A percentile compares a stretch with the other conserved stretches of the same genome.
Evolutionary conservation across 2,113 vertebrate species (phyloP).

Genomic region (Xiphias gladius): DNA sequence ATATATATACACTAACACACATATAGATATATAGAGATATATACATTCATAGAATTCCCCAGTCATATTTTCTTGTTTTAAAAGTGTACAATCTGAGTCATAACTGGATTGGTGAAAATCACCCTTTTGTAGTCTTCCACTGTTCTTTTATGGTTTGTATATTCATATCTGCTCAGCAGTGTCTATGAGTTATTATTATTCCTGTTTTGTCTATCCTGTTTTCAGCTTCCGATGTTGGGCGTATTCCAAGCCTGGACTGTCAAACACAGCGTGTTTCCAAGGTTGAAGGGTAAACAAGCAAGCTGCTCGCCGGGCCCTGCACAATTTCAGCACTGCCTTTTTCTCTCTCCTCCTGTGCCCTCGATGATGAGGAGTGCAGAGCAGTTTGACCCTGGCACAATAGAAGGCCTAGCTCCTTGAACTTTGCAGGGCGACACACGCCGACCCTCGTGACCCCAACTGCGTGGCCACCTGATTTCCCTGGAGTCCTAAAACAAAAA

Average conservation of each 20-base stretch:
- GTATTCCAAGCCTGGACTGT: conserved; percentile 44
- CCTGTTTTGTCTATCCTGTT: conserved; percentile 46
- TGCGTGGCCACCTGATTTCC: conserved; percentile 77
- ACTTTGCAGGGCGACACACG: conserved; percentile 46
- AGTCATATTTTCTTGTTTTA: conserved; percentile 21
- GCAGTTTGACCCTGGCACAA: conserved; percentile 67
- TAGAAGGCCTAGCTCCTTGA: conserved; percentile 59
- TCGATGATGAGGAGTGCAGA: conserved; percentile 53
- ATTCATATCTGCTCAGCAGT: conserved; percentile 23
- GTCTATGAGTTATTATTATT: conserved; percentile 56
- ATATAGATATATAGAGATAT: no score
- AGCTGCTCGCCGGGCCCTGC: conserved; percentile 38
- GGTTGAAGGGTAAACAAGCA: conserved; percentile 66
- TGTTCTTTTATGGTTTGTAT: conserved; percentile 32
- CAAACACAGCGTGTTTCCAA: conserved; percentile 50
- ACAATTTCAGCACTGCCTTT: conserved; percentile 29
- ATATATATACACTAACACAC: no score
- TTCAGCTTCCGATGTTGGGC: conserved; percentile 37
- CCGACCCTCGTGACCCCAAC: conserved; percentile 47
- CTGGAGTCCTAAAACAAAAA: conserved; percentile 74
- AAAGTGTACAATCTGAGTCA: conserved; percentile 45
- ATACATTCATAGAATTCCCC: background rate
- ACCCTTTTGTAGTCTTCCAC: conserved; percentile 22
- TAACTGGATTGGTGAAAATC: conserved; percentile 14
- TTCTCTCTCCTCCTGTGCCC: conserved; percentile 18